Percentiles rank a stretch among this genome's conserved stretches.
Conservation (phyloP, 2,888 invertebrate genomes). For the Agrochola lota region DNA sequence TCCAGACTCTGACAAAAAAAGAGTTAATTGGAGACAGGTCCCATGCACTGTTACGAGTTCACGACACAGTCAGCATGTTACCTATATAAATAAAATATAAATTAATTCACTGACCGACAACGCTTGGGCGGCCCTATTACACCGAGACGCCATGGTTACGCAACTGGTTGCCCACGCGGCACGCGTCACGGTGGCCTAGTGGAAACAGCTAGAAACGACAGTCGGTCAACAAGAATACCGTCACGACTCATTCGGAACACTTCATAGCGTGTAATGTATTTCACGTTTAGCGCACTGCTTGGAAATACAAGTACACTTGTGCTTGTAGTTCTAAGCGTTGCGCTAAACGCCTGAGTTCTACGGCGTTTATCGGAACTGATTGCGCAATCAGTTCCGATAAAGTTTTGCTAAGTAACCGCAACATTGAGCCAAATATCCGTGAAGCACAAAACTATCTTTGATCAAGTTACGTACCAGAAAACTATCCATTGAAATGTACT, state of each 20-base stretch:
- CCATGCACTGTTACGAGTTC: background rate
- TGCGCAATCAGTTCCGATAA: background rate
- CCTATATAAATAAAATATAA: no score
- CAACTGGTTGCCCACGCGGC: background rate
- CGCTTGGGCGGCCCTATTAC: background rate
- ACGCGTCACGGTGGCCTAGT: background rate
- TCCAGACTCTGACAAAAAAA: background rate
- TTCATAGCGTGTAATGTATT: background rate
- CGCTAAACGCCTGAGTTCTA: background rate
- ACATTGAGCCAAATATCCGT: constrained; percentile 3
- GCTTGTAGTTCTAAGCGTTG: background rate
- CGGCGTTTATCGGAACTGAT: no score
- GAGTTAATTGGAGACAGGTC: background rate
- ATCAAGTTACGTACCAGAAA: background rate
- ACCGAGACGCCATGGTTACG: background rate
- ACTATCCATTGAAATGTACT: constrained; percentile 1
- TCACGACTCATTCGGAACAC: background rate
- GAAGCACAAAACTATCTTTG: constrained; percentile 5
- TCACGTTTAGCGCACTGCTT: background rate
- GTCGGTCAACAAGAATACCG: background rate
- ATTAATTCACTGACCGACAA: no score
- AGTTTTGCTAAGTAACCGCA: constrained; percentile 3
- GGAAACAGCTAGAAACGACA: background rate
- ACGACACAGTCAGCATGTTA: background rate
- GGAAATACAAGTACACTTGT: background rate